A percentile compares a stretch with the other conserved stretches of the same genome.
Evolutionary conservation across 2,888 invertebrate genomes (phyloP).

Genomic region (Dryocosmus kuriphilus): DNA sequence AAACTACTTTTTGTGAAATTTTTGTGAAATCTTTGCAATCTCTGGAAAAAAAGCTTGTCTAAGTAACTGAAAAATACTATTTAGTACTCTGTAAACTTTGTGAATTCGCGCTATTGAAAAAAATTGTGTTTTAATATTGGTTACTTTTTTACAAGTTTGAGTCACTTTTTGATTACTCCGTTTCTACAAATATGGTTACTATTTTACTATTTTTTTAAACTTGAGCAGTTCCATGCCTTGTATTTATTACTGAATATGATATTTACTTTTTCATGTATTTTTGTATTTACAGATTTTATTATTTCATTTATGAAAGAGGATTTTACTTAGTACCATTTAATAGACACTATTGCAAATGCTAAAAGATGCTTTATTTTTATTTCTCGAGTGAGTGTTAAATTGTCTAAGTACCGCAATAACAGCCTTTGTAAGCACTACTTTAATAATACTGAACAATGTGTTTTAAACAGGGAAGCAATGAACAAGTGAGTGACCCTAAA

Average conservation of each 20-base stretch:
- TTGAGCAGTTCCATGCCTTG: too few relatives aligned
- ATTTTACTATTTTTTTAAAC: too few relatives aligned
- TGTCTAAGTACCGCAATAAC: not conserved
- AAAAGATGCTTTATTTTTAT: not conserved
- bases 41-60: too few relatives aligned
- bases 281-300: not conserved
- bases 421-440: not conserved
- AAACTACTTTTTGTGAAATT: too few relatives aligned
- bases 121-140: too few relatives aligned
- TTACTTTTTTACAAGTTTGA: too few relatives aligned
- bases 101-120: too few relatives aligned
- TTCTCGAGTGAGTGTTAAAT: conserved; percentile 19
- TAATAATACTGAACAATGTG: not conserved
- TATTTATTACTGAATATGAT: not conserved
- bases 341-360: not conserved
- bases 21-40: too few relatives aligned
- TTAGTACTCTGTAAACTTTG: too few relatives aligned
- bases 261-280: not conserved
- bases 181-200: too few relatives aligned
- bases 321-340: not conserved
- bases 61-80: too few relatives aligned
- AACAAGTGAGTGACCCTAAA: not conserved
- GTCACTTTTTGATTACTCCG: too few relatives aligned
- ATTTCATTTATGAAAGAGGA: not conserved
- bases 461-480: conserved; percentile 1